Evolutionary conservation across 2,888 invertebrate genomes (phyloP), one percentile per base, ranked within the genome.

Genomic region (Spilosoma lubricipeda): DNA sequence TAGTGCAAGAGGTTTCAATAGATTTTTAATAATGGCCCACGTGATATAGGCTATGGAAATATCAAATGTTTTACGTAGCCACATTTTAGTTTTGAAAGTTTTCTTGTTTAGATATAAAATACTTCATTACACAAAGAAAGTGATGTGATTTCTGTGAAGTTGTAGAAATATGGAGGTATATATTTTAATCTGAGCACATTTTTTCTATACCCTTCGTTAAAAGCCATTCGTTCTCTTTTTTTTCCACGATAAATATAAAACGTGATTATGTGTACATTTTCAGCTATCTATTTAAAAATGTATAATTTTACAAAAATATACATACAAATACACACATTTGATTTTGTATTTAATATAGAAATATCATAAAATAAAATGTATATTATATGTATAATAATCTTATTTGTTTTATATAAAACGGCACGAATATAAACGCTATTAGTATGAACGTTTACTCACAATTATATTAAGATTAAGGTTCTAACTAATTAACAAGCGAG

Each of bases 231-330:
- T 52, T 23, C 67, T 42, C 42, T 39, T 72, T 36, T 52, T 33
- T 67, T 56, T 42, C 66, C 56, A 67, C 56, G 52, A 71, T 56
- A 67, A 72, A 67, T 56, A 72, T 30, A 66, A 52, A 66, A 72
- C 67, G 42, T 72, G 56, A 36, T 30, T 59, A 42, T 23, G 13
- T 56, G 20, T 42, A 52, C 66, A 42, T 39, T 56, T 23, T 48
- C 3, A 30, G 39, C n/a, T 15, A 20, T 67, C 23, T 67, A 42
- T n/a, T 59, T 27, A 23, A 66, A 4, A 67, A 68, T 27, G 11
- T 30, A 48, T 23, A 9, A 23, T 2, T 63, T 20, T n/a, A n/a
- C n/a, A n/a, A n/a, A n/a, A n/a, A n/a, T n/a, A n/a, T n/a, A n/a
- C n/a, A n/a, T n/a, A n/a, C n/a, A n/a, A n/a, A n/a, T n/a, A n/a